Evolutionary conservation across 2,113 vertebrate species (phyloP).

Genomic region (Laterallus jamaicensis): DNA sequence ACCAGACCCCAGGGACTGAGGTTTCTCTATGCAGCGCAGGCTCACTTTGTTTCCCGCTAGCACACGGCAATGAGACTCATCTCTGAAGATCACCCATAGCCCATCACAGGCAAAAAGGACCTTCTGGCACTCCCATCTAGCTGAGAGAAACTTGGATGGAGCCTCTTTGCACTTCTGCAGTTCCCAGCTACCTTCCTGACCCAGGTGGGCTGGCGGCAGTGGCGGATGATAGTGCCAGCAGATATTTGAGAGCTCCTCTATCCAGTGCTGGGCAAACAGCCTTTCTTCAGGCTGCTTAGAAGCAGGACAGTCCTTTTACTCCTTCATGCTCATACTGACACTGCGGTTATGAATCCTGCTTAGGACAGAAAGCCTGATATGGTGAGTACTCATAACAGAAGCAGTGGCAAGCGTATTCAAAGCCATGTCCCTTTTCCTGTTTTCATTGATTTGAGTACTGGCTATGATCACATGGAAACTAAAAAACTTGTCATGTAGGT

Average conservation of each 20-base stretch:
- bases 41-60: background rate
- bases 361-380: background rate
- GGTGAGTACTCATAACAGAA: background rate
- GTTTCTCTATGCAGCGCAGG: background rate
- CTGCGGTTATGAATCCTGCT: background rate
- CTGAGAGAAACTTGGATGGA: background rate
- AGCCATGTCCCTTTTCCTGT: background rate
- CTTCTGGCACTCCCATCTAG: background rate
- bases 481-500: background rate
- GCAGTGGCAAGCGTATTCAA: background rate
- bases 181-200: background rate
- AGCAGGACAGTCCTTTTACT: background rate
- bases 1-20: background rate
- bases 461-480: background rate
- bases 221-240: background rate
- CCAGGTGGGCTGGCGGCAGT: background rate
- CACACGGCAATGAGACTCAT: background rate
- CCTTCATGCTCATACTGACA: background rate
- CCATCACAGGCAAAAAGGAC: background rate
- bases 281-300: background rate
- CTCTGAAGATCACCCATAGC: background rate
- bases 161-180: background rate
- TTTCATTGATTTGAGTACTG: background rate
- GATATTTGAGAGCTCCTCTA: background rate
- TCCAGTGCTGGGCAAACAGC: background rate